Percentiles rank a stretch among this genome's conserved stretches.
Conservation (phyloP, 2,797 vertebrate genomes). For the Hipposideros larvatus region DNA sequence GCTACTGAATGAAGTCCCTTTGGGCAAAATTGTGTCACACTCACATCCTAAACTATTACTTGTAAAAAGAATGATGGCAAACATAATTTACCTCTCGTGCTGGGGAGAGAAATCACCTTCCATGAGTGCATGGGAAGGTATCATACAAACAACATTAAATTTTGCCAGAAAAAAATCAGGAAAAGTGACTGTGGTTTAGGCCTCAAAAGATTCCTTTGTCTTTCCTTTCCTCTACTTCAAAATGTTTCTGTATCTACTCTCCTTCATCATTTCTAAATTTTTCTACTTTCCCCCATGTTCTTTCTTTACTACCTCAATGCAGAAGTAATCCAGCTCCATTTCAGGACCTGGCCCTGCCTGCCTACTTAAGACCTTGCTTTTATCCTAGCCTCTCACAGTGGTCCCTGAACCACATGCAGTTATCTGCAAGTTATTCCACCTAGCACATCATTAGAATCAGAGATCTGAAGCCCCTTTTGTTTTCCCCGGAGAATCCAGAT, state of each 20-base stretch:
- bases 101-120: not conserved
- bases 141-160: not conserved
- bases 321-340: not conserved
- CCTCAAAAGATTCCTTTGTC: not conserved
- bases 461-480: not conserved
- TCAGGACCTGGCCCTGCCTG: not conserved
- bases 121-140: not conserved
- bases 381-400: not conserved
- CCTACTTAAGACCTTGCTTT: not conserved
- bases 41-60: constrained; percentile 13
- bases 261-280: not conserved
- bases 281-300: not conserved
- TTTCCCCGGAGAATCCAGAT: not conserved
- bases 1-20: not conserved
- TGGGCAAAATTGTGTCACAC: not conserved
- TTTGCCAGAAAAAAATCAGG: not conserved
- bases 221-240: constrained; percentile 15
- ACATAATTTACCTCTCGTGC: not conserved
- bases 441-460: not conserved
- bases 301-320: not conserved
- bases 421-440: not conserved
- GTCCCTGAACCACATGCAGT: not conserved
- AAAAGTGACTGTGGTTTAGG: not conserved
- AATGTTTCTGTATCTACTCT: not conserved
- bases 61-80: not conserved